phyloP scores from a whole-genome alignment of 2,888 invertebrate genomes.

The Amiota communis region DNA sequence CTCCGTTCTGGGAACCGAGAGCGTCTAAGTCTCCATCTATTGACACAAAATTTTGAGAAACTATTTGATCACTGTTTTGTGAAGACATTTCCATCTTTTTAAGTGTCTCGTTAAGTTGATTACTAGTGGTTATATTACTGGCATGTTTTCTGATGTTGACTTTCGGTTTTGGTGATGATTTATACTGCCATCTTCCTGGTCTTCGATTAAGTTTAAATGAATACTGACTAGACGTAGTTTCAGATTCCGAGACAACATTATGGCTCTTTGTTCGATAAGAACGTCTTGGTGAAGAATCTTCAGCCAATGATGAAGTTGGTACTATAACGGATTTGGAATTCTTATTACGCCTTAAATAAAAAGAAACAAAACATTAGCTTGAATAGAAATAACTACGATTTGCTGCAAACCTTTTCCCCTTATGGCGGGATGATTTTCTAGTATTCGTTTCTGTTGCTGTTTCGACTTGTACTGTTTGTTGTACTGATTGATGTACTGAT shows the following conservation, averaged over 20 bases:
- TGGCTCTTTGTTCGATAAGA: conserved; percentile 82
- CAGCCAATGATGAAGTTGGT: conserved; percentile 52
- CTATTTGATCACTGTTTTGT: conserved; percentile 73
- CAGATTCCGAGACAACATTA: conserved; percentile 75
- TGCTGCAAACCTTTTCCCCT: conserved; percentile 56
- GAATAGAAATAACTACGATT: not conserved
- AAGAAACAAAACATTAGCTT: not conserved
- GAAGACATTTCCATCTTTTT: conserved; percentile 66
- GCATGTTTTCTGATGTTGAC: conserved; percentile 84
- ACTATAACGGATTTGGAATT: conserved; percentile 62
- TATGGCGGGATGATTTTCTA: conserved; percentile 54
- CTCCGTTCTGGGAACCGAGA: conserved; percentile 78
- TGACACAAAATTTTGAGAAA: conserved; percentile 51
- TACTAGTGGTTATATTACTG: conserved; percentile 74
- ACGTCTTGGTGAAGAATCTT: conserved; percentile 74
- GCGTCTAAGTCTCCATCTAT: conserved; percentile 79
- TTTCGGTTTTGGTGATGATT: conserved; percentile 90
- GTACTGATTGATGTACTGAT: conserved; percentile 32
- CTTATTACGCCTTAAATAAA: conserved; percentile 71
- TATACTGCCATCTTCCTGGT: conserved; percentile 91
- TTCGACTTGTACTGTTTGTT: conserved; percentile 39
- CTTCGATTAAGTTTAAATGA: conserved; percentile 88
- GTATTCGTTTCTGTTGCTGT: conserved; percentile 37
- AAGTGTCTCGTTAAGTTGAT: conserved; percentile 51
- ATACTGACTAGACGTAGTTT: conserved; percentile 78